Evolutionary conservation across 1,140 invertebrate species (phyloP).

Genomic region (Drosophila takahashii): DNA sequence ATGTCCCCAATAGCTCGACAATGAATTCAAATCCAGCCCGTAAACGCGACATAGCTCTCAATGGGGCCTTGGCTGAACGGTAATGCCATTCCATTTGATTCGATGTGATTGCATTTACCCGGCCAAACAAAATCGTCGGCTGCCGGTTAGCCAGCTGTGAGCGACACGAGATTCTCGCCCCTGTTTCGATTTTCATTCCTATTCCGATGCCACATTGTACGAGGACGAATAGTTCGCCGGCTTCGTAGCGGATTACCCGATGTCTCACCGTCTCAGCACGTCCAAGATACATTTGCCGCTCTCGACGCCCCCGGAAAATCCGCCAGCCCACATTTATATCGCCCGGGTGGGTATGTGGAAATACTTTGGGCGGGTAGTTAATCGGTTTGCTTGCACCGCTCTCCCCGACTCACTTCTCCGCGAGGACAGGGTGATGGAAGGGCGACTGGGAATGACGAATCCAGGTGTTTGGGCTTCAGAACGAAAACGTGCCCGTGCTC

Average conservation of each 20-base stretch:
- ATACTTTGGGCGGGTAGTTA: constrained; percentile 77
- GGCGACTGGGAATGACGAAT: background rate
- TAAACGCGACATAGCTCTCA: constrained; percentile 10
- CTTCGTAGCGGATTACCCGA: constrained; percentile 45
- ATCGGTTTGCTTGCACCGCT: constrained; percentile 60
- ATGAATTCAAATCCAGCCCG: constrained; percentile 1
- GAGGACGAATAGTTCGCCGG: constrained; percentile 18
- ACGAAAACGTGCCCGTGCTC: constrained; percentile 72
- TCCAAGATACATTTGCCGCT: constrained; percentile 75
- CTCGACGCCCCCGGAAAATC: constrained; percentile 39
- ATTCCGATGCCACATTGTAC: constrained; percentile 24
- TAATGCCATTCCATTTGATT: constrained; percentile 6
- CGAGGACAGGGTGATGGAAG: background rate
- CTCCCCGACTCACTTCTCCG: constrained; percentile 41
- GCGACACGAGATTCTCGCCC: constrained; percentile 6
- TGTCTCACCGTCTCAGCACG: constrained; percentile 59
- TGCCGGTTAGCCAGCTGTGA: constrained; percentile 2
- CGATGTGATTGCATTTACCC: constrained; percentile 16
- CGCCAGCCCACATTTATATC: constrained; percentile 54
- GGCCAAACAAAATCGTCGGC: constrained; percentile 6
- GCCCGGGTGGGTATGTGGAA: constrained; percentile 68
- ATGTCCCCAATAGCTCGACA: background rate
- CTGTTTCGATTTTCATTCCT: constrained; percentile 5
- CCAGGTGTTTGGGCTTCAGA: constrained; percentile 30
- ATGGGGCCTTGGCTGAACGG: background rate